phyloP scores from a whole-genome alignment of 53 echinoderm and acorn worm species.

The Paelopatides confundens region DNA sequence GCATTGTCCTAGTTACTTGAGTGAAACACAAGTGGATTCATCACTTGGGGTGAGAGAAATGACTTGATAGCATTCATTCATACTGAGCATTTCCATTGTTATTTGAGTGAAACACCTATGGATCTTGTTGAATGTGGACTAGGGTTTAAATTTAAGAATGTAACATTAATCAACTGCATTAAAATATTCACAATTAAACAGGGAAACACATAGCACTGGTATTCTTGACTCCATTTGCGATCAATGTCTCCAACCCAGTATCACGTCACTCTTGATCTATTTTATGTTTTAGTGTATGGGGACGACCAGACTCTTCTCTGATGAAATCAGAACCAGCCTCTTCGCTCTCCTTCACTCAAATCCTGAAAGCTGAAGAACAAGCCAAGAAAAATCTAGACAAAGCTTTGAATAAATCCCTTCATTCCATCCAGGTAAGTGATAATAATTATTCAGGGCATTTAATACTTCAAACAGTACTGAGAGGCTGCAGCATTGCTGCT shows the following conservation, averaged over 20 bases:
- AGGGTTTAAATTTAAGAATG: no score
- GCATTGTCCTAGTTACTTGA: not conserved
- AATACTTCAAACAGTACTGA: no score
- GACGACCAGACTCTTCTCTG: not conserved
- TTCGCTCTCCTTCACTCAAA: constrained; percentile 78
- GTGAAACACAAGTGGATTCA: not conserved
- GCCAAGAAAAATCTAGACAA: constrained; percentile 69
- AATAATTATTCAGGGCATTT: no score
- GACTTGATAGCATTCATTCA: no score
- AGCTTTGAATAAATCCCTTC: constrained; percentile 78
- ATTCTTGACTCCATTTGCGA: not conserved
- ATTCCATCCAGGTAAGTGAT: constrained; percentile 90
- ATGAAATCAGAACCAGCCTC: constrained; percentile 18
- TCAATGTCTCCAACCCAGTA: not conserved
- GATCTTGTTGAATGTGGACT: no score
- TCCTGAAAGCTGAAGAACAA: constrained; percentile 75
- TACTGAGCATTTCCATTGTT: no score
- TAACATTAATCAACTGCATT: no score
- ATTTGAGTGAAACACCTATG: no score
- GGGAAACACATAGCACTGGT: no score
- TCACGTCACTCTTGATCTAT: not conserved
- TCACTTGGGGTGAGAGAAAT: no score
- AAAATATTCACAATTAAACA: no score
- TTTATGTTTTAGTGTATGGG: constrained; percentile 6
- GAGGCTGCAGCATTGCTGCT: no score